Base-by-base conservation (phyloP, 2,888 invertebrate genomes). In the Athetis lepigone region DNA sequence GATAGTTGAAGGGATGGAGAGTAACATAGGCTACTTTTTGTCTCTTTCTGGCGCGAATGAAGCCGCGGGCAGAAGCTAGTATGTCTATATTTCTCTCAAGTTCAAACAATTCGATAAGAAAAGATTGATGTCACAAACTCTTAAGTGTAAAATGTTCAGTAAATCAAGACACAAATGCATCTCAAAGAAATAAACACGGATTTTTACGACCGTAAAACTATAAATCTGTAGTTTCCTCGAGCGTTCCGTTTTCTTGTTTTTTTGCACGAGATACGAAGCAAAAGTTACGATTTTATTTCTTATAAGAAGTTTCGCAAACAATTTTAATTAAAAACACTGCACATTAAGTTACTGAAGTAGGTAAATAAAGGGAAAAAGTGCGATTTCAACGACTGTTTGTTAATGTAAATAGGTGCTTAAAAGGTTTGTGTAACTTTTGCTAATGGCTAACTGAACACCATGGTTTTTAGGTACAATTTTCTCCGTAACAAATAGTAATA, bases 251-350 rank as follows among this genome's bases (percentile, higher is more conserved):
- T 65, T 52, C 40, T 71, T 71, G 36, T 43, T 47, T 49, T 16
- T 47, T 29, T 9, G 8, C 19, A 9, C 2, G 2, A 19, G 19
- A 40, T 37, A 11, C 11, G 37, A 64, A 43, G 21, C 25, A 29
- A n/a, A 25, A 25, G 42, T 7, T 21, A 29, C 18, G 3, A 2
- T 23, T 54, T 36, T 58, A 40, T 72, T 60, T 21, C 29, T 57
- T 23, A 2, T 16, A 57, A 2, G 21, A 23, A 58, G 36, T 54
- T 54, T 68, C 11, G 50, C 18, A 23, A 74, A 73, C 70, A 29
- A 54, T 67, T 69, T 68, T 68, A 68, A 70, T 70, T 68, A 68
- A 55, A 70, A 49, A 66, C 1, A 39, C 18, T 47, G n/a, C 1
- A 25, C n/a, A 40, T 58, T 23, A 8, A 39, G 33, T 43, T 23